phyloP scores from a whole-genome alignment of 2,797 vertebrate species.

The Pseudochirops cupreus region DNA sequence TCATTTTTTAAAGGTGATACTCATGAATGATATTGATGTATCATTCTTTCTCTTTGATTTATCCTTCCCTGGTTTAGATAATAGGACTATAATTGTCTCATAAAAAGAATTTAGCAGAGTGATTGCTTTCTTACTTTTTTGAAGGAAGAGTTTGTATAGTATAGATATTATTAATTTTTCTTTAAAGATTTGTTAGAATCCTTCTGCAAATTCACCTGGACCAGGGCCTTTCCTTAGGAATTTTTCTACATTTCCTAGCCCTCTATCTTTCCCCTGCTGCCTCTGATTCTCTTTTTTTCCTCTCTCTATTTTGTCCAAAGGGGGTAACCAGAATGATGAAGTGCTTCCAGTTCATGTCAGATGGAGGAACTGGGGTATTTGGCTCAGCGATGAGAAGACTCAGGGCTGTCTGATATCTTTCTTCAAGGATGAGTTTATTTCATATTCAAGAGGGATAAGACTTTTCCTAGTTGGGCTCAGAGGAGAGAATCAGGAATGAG shows the following conservation, averaged over 20 bases:
- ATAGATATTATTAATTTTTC: not conserved
- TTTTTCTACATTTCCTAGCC: not conserved
- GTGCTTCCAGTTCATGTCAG: not conserved
- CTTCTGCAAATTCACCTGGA: not conserved
- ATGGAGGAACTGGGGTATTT: not conserved
- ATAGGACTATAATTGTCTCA: not conserved
- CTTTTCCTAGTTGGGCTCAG: not conserved
- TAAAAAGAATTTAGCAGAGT: not conserved
- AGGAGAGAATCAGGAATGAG: not conserved
- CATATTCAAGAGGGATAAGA: not conserved
- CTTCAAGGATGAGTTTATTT: not conserved
- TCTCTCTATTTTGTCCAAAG: not conserved
- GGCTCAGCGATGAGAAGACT: not conserved
- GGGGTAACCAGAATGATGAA: not conserved
- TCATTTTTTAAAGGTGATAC: not conserved
- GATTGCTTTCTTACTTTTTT: not conserved
- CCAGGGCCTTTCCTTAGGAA: not conserved
- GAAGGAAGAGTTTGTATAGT: not conserved
- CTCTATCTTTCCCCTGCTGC: not conserved
- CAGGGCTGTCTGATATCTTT: not conserved
- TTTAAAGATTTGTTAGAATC: not conserved
- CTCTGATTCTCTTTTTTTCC: not conserved
- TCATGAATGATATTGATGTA: not conserved
- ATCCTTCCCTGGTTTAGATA: not conserved
- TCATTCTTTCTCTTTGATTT: not conserved